Evolutionary conservation across 2,888 invertebrate genomes (phyloP), one percentile per base, ranked within the genome.

Genomic region (Corythucha ciliata): DNA sequence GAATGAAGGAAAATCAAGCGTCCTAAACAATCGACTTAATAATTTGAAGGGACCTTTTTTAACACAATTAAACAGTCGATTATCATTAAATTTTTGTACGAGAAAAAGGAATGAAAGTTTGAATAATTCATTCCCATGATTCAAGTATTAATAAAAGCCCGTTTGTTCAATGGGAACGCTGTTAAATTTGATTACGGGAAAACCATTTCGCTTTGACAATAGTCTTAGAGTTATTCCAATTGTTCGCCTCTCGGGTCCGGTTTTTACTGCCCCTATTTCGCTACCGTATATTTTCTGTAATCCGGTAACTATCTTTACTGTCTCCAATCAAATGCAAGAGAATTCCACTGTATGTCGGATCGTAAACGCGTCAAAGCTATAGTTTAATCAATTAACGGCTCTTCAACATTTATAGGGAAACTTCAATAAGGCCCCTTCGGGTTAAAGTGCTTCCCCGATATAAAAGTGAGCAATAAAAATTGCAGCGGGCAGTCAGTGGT

Each of bases 311-410:
- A 48, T 48, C 48, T 48, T 48, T 48, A 48, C 39, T 39, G 48
- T 39, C 48, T 27, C 48, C 48, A 48, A 48, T 48, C 48, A 48
- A 48, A 48, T 40, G 48, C 48, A 29, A n/a, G n/a, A 48, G 48
- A 39, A 29, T 48, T 40, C 48, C 48, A 39, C n/a, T n/a, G n/a
- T n/a, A n/a, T n/a, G n/a, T 48, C 27, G 27, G 24, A 40, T 48
- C 48, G 48, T 48, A 48, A 48, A 48, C 21, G 8, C 18, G 24
- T 18, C 39, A 20, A 12, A 21, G 18, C 40, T 48, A 48, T 48
- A 48, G 48, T 48, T 48, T 48, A 48, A 48, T 48, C 39, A 48
- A 48, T 48, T 48, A 48, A 48, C 40, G 37, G 29, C 26, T 40
- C 40, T 27, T 32, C 22, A 25, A 12, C 48, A 48, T 48, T 48